phyloP scores from a whole-genome alignment of 2,113 vertebrate species.

The Gallinago paraguaiae region DNA sequence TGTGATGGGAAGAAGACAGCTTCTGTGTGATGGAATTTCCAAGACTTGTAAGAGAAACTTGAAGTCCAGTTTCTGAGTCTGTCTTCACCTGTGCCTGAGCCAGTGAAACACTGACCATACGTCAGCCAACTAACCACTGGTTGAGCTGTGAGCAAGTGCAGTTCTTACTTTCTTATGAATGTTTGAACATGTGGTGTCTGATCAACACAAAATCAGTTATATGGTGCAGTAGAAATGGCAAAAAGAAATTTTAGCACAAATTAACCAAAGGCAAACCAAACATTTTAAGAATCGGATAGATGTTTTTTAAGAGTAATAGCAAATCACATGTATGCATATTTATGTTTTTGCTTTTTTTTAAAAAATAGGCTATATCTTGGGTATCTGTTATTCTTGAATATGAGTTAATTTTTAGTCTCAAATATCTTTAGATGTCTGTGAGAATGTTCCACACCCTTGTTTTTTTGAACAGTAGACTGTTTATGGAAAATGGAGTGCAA shows the following conservation, averaged over 20 bases:
- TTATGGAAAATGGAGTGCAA: background rate
- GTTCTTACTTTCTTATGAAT: background rate
- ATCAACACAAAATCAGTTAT: background rate
- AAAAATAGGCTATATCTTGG: background rate
- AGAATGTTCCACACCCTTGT: background rate
- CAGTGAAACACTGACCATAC: background rate
- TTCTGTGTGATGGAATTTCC: background rate
- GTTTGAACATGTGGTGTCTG: background rate
- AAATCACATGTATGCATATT: background rate
- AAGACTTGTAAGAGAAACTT: background rate
- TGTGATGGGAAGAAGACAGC: background rate
- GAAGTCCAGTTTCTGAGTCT: background rate
- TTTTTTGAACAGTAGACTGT: background rate
- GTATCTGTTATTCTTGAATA: background rate
- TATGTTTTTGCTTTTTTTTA: background rate
- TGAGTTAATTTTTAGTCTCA: background rate
- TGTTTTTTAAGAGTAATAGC: background rate
- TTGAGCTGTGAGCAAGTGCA: background rate
- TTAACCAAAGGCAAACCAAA: background rate
- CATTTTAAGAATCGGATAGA: background rate
- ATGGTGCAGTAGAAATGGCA: background rate
- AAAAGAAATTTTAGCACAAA: background rate
- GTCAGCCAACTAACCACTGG: background rate
- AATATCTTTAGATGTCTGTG: background rate
- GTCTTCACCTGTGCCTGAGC: background rate